Percentiles rank a stretch among this genome's conserved stretches.
phyloP scores from a whole-genome alignment of 1,140 invertebrate species.

The Oscheius sp. region DNA sequence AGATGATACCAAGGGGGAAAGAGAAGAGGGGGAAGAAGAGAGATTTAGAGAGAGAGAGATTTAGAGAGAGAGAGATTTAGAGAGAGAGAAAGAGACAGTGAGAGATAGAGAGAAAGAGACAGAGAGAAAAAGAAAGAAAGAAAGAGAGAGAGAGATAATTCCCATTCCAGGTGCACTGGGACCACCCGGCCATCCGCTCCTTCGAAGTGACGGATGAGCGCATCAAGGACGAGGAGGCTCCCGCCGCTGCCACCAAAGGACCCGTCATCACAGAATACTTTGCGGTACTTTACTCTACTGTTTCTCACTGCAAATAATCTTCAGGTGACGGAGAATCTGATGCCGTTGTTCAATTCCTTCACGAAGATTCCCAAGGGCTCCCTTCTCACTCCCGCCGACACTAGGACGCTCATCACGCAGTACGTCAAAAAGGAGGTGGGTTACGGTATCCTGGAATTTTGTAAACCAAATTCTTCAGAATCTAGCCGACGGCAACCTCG shows the following conservation, averaged over 20 bases:
- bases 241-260: neutral
- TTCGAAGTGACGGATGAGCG: slow-evolving; percentile 39
- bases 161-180: slow-evolving; percentile 28
- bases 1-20: neutral
- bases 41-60: too few species aligned
- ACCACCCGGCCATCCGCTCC: slow-evolving; percentile 19
- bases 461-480: slow-evolving; percentile 67
- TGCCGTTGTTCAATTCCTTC: slow-evolving; percentile 68
- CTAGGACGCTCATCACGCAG: slow-evolving; percentile 72
- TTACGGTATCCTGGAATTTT: slow-evolving; percentile 63
- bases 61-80: too few species aligned
- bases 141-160: too few species aligned
- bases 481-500: slow-evolving; percentile 9
- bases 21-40: neutral
- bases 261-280: slow-evolving; percentile 70
- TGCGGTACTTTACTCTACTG: slow-evolving; percentile 63
- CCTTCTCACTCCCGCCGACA: slow-evolving; percentile 69
- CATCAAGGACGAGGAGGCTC: slow-evolving; percentile 33
- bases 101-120: too few species aligned
- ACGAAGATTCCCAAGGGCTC: slow-evolving; percentile 66
- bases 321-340: slow-evolving; percentile 67
- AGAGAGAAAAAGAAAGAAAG: too few species aligned
- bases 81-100: too few species aligned
- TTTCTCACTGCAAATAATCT: slow-evolving; percentile 3
- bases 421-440: slow-evolving; percentile 72